Percentiles rank a stretch among this genome's conserved stretches.
phyloP scores from a whole-genome alignment of 1,140 invertebrate species.

The Tetragonula clypearis region DNA sequence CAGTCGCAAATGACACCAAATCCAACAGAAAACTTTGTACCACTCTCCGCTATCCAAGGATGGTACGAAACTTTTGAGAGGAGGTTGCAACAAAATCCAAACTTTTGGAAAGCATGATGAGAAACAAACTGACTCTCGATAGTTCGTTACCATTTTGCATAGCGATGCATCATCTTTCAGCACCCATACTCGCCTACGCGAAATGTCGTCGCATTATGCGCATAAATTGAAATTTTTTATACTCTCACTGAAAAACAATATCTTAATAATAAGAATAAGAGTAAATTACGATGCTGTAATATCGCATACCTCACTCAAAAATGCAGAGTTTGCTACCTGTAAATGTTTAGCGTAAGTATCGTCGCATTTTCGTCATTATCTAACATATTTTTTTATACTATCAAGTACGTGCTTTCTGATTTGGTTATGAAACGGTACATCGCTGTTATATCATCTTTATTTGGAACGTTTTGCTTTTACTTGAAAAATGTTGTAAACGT shows the following conservation, averaged over 20 bases:
- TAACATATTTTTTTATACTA: not conserved
- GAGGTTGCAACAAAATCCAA: slow-evolving; percentile 93
- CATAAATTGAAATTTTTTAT: slow-evolving; percentile 19
- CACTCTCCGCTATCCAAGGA: slow-evolving; percentile 91
- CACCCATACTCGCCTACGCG: not conserved
- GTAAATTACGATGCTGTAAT: not conserved
- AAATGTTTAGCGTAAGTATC: not conserved
- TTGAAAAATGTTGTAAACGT: not conserved
- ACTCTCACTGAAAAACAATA: slow-evolving; percentile 11
- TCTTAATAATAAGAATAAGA: slow-evolving; percentile 19
- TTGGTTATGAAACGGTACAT: not conserved
- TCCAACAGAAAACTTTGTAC: slow-evolving; percentile 92
- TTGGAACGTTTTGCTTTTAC: not conserved
- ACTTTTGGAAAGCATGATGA: slow-evolving; percentile 93
- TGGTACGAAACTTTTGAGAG: slow-evolving; percentile 98
- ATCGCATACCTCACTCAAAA: not conserved
- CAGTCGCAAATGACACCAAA: slow-evolving; percentile 91
- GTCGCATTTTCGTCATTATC: not conserved
- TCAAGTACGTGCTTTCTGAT: not conserved
- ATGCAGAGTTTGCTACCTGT: not conserved
- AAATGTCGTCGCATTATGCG: not conserved
- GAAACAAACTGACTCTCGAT: not conserved
- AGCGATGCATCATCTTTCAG: not conserved
- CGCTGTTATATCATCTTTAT: not conserved
- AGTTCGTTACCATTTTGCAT: slow-evolving; percentile 21